Conservation (phyloP, 1,140 invertebrate species). For the Drosophila mayri region DNA sequence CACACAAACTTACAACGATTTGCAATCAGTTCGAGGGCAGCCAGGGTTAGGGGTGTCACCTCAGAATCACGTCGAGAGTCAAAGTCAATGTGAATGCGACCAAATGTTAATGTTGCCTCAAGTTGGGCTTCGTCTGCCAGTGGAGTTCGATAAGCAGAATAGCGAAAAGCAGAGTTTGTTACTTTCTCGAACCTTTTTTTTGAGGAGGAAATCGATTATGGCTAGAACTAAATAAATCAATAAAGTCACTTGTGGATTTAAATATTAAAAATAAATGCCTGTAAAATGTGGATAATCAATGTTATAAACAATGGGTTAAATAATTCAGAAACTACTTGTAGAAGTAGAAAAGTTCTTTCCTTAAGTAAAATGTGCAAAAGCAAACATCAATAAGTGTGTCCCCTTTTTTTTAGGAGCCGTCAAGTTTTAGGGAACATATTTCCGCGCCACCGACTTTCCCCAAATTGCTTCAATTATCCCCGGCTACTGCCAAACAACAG, state of each 20-base stretch:
- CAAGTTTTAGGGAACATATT: slow-evolving; percentile 13
- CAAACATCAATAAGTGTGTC: slow-evolving; percentile 13
- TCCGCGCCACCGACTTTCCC: slow-evolving; percentile 16
- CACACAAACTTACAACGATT: slow-evolving; percentile 66
- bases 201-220: not conserved
- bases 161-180: not conserved
- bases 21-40: slow-evolving; percentile 62
- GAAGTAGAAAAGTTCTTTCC: not conserved
- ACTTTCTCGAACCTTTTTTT: not conserved
- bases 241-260: no score
- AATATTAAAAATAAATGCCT: not conserved
- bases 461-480: slow-evolving; percentile 66
- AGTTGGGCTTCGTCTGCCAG: slow-evolving; percentile 7
- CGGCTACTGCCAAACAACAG: slow-evolving; percentile 36
- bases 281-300: not conserved
- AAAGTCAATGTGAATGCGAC: slow-evolving; percentile 72
- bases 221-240: not conserved
- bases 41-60: slow-evolving; percentile 22
- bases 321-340: not conserved
- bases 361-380: not conserved
- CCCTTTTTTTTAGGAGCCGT: slow-evolving; percentile 1
- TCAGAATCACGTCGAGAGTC: slow-evolving; percentile 34
- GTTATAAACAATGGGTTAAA: not conserved
- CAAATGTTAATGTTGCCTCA: slow-evolving; percentile 76
- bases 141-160: not conserved